These are phyloP conservation scores for Brachionus angularis DNA, from an alignment of 1,140 invertebrate species.

Conservation along the genomic window DNA sequence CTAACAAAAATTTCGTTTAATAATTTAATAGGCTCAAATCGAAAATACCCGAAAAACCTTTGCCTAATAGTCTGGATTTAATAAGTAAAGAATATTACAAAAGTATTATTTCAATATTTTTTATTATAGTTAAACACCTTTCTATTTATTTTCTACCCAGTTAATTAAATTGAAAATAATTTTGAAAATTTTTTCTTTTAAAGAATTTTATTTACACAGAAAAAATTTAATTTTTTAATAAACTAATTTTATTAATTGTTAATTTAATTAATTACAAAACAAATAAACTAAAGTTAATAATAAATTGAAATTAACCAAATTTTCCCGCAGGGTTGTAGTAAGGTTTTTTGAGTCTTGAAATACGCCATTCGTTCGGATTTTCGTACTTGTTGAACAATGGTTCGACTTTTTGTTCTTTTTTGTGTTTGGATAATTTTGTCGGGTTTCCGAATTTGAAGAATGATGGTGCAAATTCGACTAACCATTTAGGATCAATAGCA, in stretches of 20 bases:
- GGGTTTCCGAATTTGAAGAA: slow-evolving; percentile 99
- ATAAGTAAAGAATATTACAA: too few relatives aligned
- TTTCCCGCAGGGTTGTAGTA: slow-evolving; percentile 53
- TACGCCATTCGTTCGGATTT: slow-evolving; percentile 97
- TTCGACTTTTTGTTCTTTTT: slow-evolving; percentile 96
- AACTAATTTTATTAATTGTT: slow-evolving; percentile 8
- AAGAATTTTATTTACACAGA: too few relatives aligned
- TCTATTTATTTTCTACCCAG: too few relatives aligned
- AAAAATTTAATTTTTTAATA: background rate
- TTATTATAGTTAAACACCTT: too few relatives aligned
- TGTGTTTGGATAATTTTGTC: slow-evolving; percentile 96
- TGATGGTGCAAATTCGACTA: slow-evolving; percentile 96
- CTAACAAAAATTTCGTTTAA: too few relatives aligned
- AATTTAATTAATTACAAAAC: background rate
- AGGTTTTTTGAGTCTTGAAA: slow-evolving; percentile 77
- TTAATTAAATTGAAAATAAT: too few relatives aligned
- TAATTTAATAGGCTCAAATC: too few relatives aligned
- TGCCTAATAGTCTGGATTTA: too few relatives aligned
- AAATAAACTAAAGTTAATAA: background rate
- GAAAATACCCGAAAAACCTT: too few relatives aligned
- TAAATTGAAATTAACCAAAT: slow-evolving; percentile 28
- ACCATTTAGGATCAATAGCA: slow-evolving; percentile 97
- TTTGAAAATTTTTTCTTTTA: too few relatives aligned
- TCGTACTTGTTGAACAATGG: slow-evolving; percentile 99
- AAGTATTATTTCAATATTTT: too few relatives aligned